Evolutionary conservation across 1,140 invertebrate species (phyloP), one percentile per base, ranked within the genome.

Genomic region (Amphibalanus amphitrite): DNA sequence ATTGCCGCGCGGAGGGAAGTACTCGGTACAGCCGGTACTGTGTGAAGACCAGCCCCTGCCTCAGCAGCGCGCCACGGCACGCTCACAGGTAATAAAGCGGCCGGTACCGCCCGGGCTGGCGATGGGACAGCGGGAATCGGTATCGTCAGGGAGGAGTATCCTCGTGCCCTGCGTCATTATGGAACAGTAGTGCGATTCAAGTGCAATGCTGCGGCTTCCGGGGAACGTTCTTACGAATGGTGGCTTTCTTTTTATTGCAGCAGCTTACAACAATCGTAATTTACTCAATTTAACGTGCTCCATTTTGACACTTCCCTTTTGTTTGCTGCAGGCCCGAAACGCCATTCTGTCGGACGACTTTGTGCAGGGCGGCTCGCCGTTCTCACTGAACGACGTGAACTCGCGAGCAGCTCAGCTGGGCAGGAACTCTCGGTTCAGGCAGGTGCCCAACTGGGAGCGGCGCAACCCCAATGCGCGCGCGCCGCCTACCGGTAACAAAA

Each of bases 341-440:
- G 64, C 64, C 26, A 65, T 65, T 6, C 20, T 26, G 64, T n/a
- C 26, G 64, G 26, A 26, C 3, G 64, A 38, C 38, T 65, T 65
- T 6, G 64, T 77, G 79, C 64, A 71, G 83, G 85, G 87, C 17
- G 89, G 86, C 79, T 94, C 92, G 33, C 93, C 93, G 0, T 95
- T 96, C 81, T 85, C 87, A 0, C 86, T 88, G 78, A 87, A 91
- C 74, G 94, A 97, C 82, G 85, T 95, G 0, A 89, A 89, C 76
- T 96, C 93, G n/a, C 89, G 89, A 78, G 93, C 93, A 1, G 90
- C 92, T 26, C 87, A 90, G 77, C 78, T 95, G 29, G 89, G 92
- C 38, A 89, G 93, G 73, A 80, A 84, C 73, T 80, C 84, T 26
- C 79, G 80, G 28, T 79, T 81, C 74, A 82, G 80, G 47, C 79